Conservation (phyloP, 2,113 vertebrate species). For the Vimba vimba region DNA sequence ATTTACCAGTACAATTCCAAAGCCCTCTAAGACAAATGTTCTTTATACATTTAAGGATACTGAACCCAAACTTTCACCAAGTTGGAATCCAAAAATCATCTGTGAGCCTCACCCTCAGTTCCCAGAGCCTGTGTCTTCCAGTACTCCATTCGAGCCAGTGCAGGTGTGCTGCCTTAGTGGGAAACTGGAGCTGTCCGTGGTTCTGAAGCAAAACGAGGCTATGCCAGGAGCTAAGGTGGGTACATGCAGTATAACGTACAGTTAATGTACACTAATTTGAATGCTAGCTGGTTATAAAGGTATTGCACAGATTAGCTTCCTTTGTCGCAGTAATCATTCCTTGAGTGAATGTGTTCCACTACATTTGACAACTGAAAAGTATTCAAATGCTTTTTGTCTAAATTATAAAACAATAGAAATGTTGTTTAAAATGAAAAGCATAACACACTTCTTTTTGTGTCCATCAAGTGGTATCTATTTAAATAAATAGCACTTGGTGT, state of each 20-base stretch:
- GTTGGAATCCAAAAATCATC: constrained; percentile 97
- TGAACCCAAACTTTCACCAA: constrained; percentile 96
- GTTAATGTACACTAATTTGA: background rate
- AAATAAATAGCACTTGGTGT: too few species aligned
- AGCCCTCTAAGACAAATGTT: background rate
- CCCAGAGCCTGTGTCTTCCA: constrained; percentile 85
- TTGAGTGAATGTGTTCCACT: background rate
- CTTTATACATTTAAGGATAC: constrained; percentile 80
- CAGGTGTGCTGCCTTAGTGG: constrained; percentile 89
- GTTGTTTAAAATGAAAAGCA: too few species aligned
- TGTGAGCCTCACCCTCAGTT: constrained; percentile 97
- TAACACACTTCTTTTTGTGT: too few species aligned
- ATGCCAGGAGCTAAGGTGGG: constrained; percentile 91
- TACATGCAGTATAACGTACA: background rate
- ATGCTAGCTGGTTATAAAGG: background rate
- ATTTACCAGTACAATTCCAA: constrained; percentile 39
- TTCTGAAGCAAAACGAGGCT: constrained; percentile 92
- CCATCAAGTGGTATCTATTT: too few species aligned
- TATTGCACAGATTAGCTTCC: background rate
- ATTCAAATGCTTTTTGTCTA: background rate
- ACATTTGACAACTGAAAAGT: background rate
- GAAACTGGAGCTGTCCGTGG: constrained; percentile 87
- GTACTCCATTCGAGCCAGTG: constrained; percentile 84
- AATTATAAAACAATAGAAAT: too few species aligned
- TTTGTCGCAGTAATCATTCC: background rate